Base-by-base conservation (phyloP, 2,113 vertebrate species). In the Phylloscopus whistleri region DNA sequence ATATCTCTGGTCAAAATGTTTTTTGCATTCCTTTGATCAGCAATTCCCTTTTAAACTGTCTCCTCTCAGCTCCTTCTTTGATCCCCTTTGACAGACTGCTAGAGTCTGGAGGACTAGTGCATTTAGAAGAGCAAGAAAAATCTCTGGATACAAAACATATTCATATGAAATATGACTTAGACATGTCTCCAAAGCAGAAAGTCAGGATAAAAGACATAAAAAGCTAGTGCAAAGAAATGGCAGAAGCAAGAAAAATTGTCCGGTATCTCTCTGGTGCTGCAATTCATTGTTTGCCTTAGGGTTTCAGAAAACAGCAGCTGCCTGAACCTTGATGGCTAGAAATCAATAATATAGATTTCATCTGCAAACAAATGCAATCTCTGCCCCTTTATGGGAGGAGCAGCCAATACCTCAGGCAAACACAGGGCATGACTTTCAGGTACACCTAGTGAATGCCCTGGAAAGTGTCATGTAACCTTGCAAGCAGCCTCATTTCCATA, bases 301-400 rank as follows among this genome's bases (percentile, higher is more conserved):
- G 68, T 67, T 96, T 88, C 79, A 86, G 93, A 84, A 95, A 92
- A 93, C 41, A 93, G 79, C 66, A 84, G 92, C 82, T 97, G 75
- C 27, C n/a, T 68, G 64, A 94, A 89, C 49, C 44, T 75, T 84
- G 82, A 78, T 77, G 73, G 76, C 52, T 64, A 60, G 83, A 83
- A 93, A 96, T 95, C 94, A 93, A 93, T 95, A 95, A 92, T 51
- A 86, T 8, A 92, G 94, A 96, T 96, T 92, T 77, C 56, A 81
- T 94, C 85, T 95, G 90, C 90, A 96, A 96, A 95, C 90, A 95
- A 84, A 93, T 92, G 90, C 60, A 88, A 88, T 94, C 87, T 81
- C 93, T 97, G 76, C 52, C 85, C 67, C 64, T 90, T 46, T 21
- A 19, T 39, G 66, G 90, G 94, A 96, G 88, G 76, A 93, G 64